Evolutionary conservation across 2,113 vertebrate species (phyloP).

Genomic region (Ophiodon elongatus): DNA sequence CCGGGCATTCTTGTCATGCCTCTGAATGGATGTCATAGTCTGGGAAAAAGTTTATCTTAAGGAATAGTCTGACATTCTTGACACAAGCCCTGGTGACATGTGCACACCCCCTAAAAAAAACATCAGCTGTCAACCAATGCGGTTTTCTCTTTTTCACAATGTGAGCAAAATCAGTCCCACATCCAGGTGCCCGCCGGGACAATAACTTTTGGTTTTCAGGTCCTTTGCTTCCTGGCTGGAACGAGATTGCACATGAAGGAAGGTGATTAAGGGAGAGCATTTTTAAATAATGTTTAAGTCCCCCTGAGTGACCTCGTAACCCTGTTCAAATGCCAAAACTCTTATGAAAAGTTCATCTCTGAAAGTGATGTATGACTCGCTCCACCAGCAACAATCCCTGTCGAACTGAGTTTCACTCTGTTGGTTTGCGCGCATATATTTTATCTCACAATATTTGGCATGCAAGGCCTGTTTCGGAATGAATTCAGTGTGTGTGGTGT

Average conservation of each 20-base stretch:
- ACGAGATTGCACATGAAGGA: neutral
- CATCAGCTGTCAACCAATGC: neutral
- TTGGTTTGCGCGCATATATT: constrained; percentile 5
- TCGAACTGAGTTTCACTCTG: constrained; percentile 24
- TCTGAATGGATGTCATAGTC: constrained; percentile 18
- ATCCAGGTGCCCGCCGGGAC: neutral
- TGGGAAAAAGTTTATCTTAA: constrained; percentile 12
- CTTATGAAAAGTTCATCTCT: constrained; percentile 30
- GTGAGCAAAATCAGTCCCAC: neutral
- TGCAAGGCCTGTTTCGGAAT: neutral
- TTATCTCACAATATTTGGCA: neutral
- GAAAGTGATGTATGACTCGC: constrained; percentile 24
- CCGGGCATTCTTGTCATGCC: constrained; percentile 18
- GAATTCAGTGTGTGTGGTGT: neutral
- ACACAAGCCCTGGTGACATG: constrained; percentile 3
- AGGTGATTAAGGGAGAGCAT: neutral
- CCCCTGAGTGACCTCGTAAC: neutral
- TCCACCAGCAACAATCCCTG: neutral
- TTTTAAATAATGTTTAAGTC: constrained; percentile 29
- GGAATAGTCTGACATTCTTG: constrained; percentile 13
- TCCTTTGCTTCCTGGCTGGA: neutral
- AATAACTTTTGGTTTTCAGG: neutral
- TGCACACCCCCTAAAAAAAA: neutral
- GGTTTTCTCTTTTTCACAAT: neutral
- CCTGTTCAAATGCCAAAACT: constrained; percentile 41